Evolutionary conservation across 2,888 invertebrate species (phyloP), one percentile per base, ranked within the genome.

Genomic region (Zele albiditarsus): DNA sequence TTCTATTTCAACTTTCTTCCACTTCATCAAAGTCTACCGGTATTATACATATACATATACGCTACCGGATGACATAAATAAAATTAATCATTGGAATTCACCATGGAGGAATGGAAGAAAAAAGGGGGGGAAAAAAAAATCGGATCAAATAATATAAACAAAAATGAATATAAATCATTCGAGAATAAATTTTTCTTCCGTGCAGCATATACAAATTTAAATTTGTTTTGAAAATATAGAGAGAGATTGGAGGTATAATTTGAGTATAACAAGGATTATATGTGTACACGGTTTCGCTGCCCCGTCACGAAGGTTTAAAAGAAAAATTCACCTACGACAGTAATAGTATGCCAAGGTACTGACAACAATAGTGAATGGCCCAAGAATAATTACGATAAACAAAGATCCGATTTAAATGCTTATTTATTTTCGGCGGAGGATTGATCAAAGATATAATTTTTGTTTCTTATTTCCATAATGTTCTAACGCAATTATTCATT

Each of bases 61-160:
- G 31, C 68, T 57, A 69, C 57, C 68, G 57, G 53, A 69, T 57
- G 57, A 57, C 57, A 69, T 69, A 53, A 57, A 57, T 69, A 57
- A 69, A 53, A 69, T 69, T 57, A 69, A 57, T 57, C 60, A 69
- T 57, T 4, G 28, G 27, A 27, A 28, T 16, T 60, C 27, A 14
- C 28, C 1, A 23, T 3, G 27, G 20, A 58, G 27, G 6, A 58
- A 25, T 25, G 23, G 4, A 53, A 53, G n/a, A 20, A 14, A n/a
- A 53, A 20, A 53, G 23, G 23, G n/a, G 20, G n/a, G n/a, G n/a
- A n/a, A n/a, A 60, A 28, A 27, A 14, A 28, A 60, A 60, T 27
- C 14, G 12, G 8, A 60, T 60, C 28, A 60, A 60, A 60, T 60
- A 16, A 25, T n/a, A 23, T 25, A 25, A 25, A 27, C 1, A n/a